Evolutionary conservation across 2,113 vertebrate species (phyloP).

Genomic region (Oryzias melastigma): DNA sequence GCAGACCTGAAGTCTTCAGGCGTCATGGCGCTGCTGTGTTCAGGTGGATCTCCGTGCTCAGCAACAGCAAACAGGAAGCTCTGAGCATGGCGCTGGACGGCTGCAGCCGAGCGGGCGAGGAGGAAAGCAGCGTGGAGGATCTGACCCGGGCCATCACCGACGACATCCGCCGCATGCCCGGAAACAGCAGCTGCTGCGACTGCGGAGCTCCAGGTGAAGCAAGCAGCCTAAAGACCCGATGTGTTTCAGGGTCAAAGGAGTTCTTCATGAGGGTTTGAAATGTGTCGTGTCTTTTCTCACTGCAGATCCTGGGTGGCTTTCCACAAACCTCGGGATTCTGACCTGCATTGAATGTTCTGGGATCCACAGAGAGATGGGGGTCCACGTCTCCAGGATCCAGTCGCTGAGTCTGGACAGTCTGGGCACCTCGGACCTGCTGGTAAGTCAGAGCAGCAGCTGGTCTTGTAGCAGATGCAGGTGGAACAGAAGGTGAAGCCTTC

Average conservation of each 20-base stretch:
- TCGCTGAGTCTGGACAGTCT: conserved; percentile 63
- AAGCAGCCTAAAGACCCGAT: too few relatives aligned
- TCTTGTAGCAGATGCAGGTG: too few relatives aligned
- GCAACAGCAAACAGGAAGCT: conserved; percentile 69
- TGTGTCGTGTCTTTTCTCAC: conserved; percentile 1
- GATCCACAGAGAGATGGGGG: conserved; percentile 67
- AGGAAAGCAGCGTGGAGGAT: conserved; percentile 59
- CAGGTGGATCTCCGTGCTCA: conserved; percentile 70
- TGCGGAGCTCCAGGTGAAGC: conserved; percentile 59
- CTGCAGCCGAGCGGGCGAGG: conserved; percentile 17
- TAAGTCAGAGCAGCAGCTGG: background rate
- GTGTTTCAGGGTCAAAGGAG: too few relatives aligned
- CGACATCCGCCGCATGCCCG: conserved; percentile 60
- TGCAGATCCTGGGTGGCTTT: conserved; percentile 61
- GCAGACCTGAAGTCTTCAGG: too few relatives aligned
- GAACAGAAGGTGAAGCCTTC: too few relatives aligned
- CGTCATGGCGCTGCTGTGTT: background rate
- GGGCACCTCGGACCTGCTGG: conserved; percentile 65
- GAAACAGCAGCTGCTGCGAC: conserved; percentile 66
- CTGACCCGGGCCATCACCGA: conserved; percentile 65
- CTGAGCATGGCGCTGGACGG: conserved; percentile 58
- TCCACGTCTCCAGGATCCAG: conserved; percentile 63
- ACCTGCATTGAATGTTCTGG: conserved; percentile 69
- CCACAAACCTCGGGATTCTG: conserved; percentile 60
- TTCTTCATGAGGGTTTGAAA: too few relatives aligned